Base-by-base conservation (phyloP, 2,113 vertebrate genomes). In the Ammodramus savannarum region DNA sequence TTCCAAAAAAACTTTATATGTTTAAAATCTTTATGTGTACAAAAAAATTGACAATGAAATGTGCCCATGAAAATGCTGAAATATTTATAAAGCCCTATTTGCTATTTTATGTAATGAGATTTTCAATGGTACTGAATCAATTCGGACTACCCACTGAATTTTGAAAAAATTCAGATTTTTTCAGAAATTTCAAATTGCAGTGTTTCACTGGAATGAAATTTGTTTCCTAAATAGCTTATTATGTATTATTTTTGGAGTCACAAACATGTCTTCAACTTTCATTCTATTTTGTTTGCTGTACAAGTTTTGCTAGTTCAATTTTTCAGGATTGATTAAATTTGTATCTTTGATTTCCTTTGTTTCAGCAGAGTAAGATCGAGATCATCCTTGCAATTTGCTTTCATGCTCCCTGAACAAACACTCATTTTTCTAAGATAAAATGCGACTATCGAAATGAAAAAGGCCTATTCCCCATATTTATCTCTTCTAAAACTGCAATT, bases 81-180 rank as follows among this genome's bases (percentile, higher is more conserved):
- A n/a, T 68, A n/a, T 39, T 74, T 59, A 19, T 32, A 49, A 63
- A 36, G 0, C 0, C 1, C 0, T 29, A 11, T 27, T 38, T 63
- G 2, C 58, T 16, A 38, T 34, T 58, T 72, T 39, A 5, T 55
- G 10, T 7, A 31, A 36, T 36, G 18, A 55, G 14, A 15, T 32
- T 69, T 78, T 75, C 34, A 17, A 10, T 29, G 20, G 3, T 26
- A 26, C 11, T 10, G 32, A 15, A 59, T 55, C 32, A 59, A 54
- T 55, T 77, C 11, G 52, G 25, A 26, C 5, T 15, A 62, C 3
- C 12, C 13, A 16, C 3, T 11, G 9, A 43, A 87, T 36, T 72
- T 26, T 7, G 6, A 52, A 81, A 81, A 59, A 65, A 41, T 0
- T 58, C 55, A 31, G 10, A 38, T 38, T 82, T 73, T 77, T 68